These are phyloP conservation scores for Oryzaephilus surinamensis DNA, from an alignment of 1,140 invertebrate genomes.

Conservation along the genomic window DNA sequence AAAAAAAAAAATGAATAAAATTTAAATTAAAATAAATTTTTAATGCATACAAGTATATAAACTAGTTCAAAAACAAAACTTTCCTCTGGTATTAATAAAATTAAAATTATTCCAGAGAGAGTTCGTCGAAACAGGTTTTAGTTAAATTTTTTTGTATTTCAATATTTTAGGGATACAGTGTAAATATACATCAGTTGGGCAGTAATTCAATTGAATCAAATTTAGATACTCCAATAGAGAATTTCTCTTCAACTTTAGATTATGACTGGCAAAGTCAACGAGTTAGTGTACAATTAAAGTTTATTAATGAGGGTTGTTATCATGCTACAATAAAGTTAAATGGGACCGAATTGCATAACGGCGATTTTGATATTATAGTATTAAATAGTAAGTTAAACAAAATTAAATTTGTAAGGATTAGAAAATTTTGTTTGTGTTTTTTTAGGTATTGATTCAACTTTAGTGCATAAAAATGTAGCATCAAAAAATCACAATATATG, in stretches of 20 bases:
- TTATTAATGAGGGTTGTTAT: slow-evolving; percentile 64
- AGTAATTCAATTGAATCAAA: slow-evolving; percentile 24
- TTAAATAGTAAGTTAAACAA: slow-evolving; percentile 58
- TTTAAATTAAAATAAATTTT: too few relatives aligned
- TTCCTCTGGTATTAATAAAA: too few relatives aligned
- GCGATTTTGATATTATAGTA: slow-evolving; percentile 87
- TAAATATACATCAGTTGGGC: slow-evolving; percentile 44
- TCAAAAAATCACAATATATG: slow-evolving; percentile 74
- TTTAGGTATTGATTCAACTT: slow-evolving; percentile 64
- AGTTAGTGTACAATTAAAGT: slow-evolving; percentile 54
- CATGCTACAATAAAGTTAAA: slow-evolving; percentile 72
- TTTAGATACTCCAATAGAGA: slow-evolving; percentile 40
- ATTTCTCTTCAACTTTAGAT: slow-evolving; percentile 49
- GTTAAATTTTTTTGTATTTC: neutral
- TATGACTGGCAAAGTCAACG: slow-evolving; percentile 53
- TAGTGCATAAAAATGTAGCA: slow-evolving; percentile 78
- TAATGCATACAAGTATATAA: too few relatives aligned
- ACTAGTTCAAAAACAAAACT: too few relatives aligned
- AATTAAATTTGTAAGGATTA: slow-evolving; percentile 1
- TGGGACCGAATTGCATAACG: slow-evolving; percentile 71
- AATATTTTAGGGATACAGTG: slow-evolving; percentile 43
- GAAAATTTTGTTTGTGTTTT: slow-evolving; percentile 10
- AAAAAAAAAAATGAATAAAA: too few relatives aligned
- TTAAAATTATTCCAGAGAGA: too few relatives aligned
- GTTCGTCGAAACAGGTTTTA: too few relatives aligned